Percentiles rank a stretch among this genome's conserved stretches.
These are phyloP conservation scores for Neostethus bicornis DNA, from an alignment of 2,797 vertebrate species.

Conservation along the genomic window DNA sequence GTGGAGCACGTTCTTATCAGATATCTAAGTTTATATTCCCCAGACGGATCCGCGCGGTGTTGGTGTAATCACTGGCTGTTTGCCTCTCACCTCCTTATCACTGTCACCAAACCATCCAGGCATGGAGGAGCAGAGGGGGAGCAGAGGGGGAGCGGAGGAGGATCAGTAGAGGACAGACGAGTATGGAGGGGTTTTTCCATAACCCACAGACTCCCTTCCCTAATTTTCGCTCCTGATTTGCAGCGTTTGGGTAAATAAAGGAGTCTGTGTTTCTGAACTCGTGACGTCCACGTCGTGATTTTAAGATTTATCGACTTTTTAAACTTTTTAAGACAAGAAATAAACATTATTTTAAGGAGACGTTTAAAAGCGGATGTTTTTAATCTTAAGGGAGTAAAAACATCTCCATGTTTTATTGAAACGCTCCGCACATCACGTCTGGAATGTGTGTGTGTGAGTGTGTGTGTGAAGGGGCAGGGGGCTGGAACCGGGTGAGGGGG, in stretches of 20 bases:
- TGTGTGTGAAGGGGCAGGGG: too few species aligned
- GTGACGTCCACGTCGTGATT: neutral
- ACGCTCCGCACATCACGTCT: too few species aligned
- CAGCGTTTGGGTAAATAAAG: neutral
- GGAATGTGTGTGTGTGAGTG: too few species aligned
- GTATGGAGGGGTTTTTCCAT: neutral
- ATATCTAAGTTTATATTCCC: slow-evolving; percentile 66
- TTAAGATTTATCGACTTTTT: neutral
- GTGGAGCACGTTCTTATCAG: slow-evolving; percentile 63
- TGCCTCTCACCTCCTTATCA: slow-evolving; percentile 80
- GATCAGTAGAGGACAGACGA: slow-evolving; percentile 8
- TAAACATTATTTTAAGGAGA: too few species aligned
- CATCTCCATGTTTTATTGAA: too few species aligned
- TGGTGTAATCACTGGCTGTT: slow-evolving; percentile 69
- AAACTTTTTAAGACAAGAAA: too few species aligned
- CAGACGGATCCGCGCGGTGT: slow-evolving; percentile 62
- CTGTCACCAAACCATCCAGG: slow-evolving; percentile 46
- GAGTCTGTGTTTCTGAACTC: neutral
- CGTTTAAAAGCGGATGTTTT: too few species aligned
- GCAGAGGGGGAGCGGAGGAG: neutral
- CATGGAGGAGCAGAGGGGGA: slow-evolving; percentile 13
- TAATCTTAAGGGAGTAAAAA: too few species aligned
- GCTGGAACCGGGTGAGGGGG: too few species aligned
- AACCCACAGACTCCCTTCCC: slow-evolving; percentile 7
- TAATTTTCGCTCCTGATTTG: slow-evolving; percentile 1